phyloP scores from a whole-genome alignment of 2,113 vertebrate species.

The Montifringilla adamsi region DNA sequence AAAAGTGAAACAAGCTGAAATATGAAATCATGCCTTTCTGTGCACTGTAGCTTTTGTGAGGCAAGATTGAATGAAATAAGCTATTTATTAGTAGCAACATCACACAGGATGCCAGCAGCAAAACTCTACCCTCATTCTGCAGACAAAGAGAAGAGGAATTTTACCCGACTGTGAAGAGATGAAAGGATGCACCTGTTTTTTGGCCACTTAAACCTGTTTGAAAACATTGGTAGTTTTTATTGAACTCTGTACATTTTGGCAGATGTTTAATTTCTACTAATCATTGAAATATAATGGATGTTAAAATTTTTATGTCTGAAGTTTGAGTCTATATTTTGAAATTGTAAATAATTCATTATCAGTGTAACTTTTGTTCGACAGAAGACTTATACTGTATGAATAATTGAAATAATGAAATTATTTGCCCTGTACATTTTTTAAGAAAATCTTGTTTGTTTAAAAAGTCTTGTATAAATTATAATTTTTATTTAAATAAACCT shows the following conservation, averaged over 20 bases:
- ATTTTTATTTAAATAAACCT: slow-evolving; percentile 82
- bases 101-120: slow-evolving; percentile 36
- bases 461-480: slow-evolving; percentile 84
- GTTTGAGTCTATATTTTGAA: slow-evolving; percentile 72
- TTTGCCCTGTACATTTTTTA: slow-evolving; percentile 75
- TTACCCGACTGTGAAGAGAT: neutral
- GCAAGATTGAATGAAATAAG: slow-evolving; percentile 51
- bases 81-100: slow-evolving; percentile 36
- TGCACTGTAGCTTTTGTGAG: slow-evolving; percentile 40
- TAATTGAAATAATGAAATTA: slow-evolving; percentile 65
- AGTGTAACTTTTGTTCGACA: slow-evolving; percentile 67
- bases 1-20: neutral
- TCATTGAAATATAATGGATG: slow-evolving; percentile 67
- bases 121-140: neutral
- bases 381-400: slow-evolving; percentile 67
- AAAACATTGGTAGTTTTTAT: slow-evolving; percentile 63
- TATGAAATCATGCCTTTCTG: slow-evolving; percentile 64
- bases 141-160: slow-evolving; percentile 10
- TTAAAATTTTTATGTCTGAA: slow-evolving; percentile 72
- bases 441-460: slow-evolving; percentile 78
- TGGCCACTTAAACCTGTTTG: slow-evolving; percentile 52
- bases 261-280: slow-evolving; percentile 68
- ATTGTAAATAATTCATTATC: slow-evolving; percentile 72
- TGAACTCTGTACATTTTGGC: slow-evolving; percentile 62
- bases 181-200: slow-evolving; percentile 56